Conservation (phyloP, 2,113 vertebrate genomes). For the Oryctolagus cuniculus region mOryCun1.1 NC_091444.1:53054501-53055000, state of each 20-base stretch:
- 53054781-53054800: neutral
- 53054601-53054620: neutral
- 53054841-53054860: neutral
- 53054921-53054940: neutral
- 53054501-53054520: neutral
- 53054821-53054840: neutral
- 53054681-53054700: neutral
- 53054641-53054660: neutral
- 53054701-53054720: neutral
- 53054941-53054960: fast-evolving
- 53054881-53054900: neutral
- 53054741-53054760: fast-evolving
- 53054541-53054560: neutral
- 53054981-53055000: neutral
- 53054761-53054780: neutral
- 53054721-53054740: no score
- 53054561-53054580: fast-evolving
- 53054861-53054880: neutral
- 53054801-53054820: neutral
- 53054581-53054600: neutral
- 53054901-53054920: neutral
- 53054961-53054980: neutral
- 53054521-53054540: neutral
- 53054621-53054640: neutral
- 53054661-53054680: neutral